These are phyloP conservation scores for Pseudococcus longispinus DNA, from an alignment of 2,888 invertebrate genomes.

Conservation along the genomic window DNA sequence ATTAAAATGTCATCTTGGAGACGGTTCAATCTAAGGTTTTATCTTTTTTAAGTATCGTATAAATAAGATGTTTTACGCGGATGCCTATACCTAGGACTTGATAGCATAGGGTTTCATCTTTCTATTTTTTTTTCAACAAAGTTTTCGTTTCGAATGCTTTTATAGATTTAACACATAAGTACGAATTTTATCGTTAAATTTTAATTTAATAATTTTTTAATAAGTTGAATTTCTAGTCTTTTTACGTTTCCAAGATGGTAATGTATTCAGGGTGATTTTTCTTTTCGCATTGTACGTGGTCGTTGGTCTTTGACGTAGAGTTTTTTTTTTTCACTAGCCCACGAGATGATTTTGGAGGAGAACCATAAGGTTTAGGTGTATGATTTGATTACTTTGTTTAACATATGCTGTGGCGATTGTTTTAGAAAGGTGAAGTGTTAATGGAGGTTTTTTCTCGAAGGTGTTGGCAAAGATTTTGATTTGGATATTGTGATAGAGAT, in stretches of 20 bases:
- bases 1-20: conserved; percentile 38
- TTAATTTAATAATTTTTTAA: conserved; percentile 39
- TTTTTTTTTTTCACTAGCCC: background rate
- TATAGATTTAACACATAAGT: background rate
- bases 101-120: no score
- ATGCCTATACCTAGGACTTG: background rate
- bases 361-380: background rate
- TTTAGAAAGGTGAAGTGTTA: background rate
- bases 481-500: no score
- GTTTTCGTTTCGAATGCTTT: background rate
- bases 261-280: conserved; percentile 11
- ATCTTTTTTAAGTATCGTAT: conserved; percentile 42
- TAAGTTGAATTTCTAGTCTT: background rate
- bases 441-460: background rate
- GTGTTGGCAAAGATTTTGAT: background rate
- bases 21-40: conserved; percentile 42
- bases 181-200: conserved; percentile 25
- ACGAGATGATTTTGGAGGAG: background rate
- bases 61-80: conserved; percentile 42
- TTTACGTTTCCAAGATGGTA: background rate
- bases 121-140: background rate
- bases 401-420: background rate
- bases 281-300: conserved; percentile 6
- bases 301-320: background rate
- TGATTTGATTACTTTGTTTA: background rate